Evolutionary conservation across 1,140 invertebrate species (phyloP).

Genomic region (Bombus turneri): DNA sequence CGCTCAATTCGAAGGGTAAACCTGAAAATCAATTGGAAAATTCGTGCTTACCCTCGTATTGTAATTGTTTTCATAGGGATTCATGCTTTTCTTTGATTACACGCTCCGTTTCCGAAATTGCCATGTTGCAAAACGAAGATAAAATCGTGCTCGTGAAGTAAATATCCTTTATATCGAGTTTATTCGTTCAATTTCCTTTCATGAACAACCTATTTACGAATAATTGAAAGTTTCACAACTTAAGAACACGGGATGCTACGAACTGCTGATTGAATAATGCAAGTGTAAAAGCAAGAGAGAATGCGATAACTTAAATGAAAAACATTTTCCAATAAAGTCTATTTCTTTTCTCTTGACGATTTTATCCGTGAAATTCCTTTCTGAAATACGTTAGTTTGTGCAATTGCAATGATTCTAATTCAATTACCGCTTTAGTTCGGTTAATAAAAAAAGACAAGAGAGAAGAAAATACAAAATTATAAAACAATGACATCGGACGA

Average conservation of each 20-base stretch:
- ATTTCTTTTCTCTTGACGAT: no score
- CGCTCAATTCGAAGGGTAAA: constrained; percentile 91
- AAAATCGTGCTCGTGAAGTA: neutral
- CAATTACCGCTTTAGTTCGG: neutral
- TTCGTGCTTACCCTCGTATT: neutral
- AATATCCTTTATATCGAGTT: constrained; percentile 4
- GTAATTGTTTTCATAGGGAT: neutral
- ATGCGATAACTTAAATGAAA: neutral
- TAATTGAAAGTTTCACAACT: neutral
- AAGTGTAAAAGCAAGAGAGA: neutral
- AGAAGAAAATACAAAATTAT: neutral
- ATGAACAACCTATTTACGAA: constrained; percentile 1
- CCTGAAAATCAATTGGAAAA: constrained; percentile 84
- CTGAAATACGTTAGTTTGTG: neutral
- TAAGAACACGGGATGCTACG: neutral
- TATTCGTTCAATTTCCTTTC: neutral
- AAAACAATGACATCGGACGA: neutral
- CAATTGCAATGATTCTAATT: neutral
- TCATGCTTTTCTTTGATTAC: neutral
- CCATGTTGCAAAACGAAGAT: no score
- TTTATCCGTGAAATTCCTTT: neutral
- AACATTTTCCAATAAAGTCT: no score
- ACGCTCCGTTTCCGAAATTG: neutral
- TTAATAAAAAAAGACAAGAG: neutral
- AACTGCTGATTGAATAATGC: neutral